Evolutionary conservation across 1,140 invertebrate species (phyloP), one percentile per base, ranked within the genome.

Genomic region (Danaus plexippus): DNA sequence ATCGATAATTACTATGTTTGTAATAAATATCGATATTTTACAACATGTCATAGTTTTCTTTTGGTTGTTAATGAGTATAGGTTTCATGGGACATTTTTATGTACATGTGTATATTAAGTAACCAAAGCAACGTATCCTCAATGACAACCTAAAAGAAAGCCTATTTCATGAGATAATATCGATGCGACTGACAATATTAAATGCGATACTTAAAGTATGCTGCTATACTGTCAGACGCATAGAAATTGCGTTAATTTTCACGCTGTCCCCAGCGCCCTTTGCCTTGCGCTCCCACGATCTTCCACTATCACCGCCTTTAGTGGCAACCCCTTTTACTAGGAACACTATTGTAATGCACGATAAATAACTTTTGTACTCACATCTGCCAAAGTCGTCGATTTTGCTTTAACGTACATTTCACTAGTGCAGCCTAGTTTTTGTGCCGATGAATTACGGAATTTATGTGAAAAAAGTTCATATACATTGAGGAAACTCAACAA

Each of bases 251-350:
- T 67, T 64, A 57, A 58, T 41, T 63, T 73, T 71, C 66, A 75
- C 67, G 70, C 71, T 77, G 59, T 71, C 65, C 75, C 68, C 57
- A 73, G 77, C 82, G 80, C 75, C 77, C 75, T 75, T 80, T 71
- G 74, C 74, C 78, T 79, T 69, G 81, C 75, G 79, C 78, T 73
- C 71, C 69, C 75, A 79, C 69, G 72, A 77, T 82, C 75, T 83
- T 79, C 75, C 71, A 80, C 73, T 77, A 69, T 74, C 74, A 75
- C 73, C 66, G 74, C 77, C 79, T 70, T 52, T 73, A 75, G 56
- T 71, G 79, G 58, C 73, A 71, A 73, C 67, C 64, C 22, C 77
- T 76, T 67, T 67, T 53, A 58, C 53, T 70, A 57, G 50, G 57
- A 59, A 50, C 69, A 63, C 69, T 75, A 66, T 55, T 75, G 62